Conservation (phyloP, 2,888 invertebrate genomes). For the Leucoma salicis region DNA sequence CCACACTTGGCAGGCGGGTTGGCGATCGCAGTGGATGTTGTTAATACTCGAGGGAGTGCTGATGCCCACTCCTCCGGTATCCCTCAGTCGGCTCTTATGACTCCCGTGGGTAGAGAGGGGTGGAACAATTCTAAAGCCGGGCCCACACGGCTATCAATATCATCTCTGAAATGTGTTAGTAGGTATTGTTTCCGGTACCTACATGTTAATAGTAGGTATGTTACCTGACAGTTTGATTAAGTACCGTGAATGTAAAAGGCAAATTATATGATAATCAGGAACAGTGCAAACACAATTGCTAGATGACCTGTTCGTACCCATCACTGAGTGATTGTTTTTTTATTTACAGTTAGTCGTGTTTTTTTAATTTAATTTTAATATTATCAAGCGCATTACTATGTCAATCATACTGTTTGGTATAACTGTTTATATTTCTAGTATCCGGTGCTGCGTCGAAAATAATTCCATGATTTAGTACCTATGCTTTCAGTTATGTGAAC, state of each 20-base stretch:
- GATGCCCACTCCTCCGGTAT: no score
- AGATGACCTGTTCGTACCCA: slow-evolving; percentile 31
- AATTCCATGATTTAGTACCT: slow-evolving; percentile 26
- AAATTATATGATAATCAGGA: slow-evolving; percentile 63
- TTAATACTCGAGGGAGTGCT: no score
- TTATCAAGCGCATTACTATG: slow-evolving; percentile 27
- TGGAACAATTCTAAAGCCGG: no score
- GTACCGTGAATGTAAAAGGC: slow-evolving; percentile 49
- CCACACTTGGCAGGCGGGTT: no score
- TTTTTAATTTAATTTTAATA: slow-evolving; percentile 25
- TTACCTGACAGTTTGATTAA: slow-evolving; percentile 47
- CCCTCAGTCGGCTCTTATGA: no score
- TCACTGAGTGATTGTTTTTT: slow-evolving; percentile 19
- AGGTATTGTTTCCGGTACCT: no score
- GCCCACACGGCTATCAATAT: no score
- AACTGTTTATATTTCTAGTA: slow-evolving; percentile 28
- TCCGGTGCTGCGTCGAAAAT: slow-evolving; percentile 18
- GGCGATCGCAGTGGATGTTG: no score
- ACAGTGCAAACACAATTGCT: slow-evolving; percentile 47
- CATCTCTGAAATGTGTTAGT: no score
- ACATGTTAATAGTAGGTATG: no score
- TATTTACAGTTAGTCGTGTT: slow-evolving; percentile 16
- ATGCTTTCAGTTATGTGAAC: slow-evolving; percentile 41
- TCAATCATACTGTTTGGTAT: slow-evolving; percentile 33
- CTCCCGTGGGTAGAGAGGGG: no score